Evolutionary conservation across 2,113 vertebrate genomes (phyloP).

Genomic region (Ploceus nigricollis): DNA sequence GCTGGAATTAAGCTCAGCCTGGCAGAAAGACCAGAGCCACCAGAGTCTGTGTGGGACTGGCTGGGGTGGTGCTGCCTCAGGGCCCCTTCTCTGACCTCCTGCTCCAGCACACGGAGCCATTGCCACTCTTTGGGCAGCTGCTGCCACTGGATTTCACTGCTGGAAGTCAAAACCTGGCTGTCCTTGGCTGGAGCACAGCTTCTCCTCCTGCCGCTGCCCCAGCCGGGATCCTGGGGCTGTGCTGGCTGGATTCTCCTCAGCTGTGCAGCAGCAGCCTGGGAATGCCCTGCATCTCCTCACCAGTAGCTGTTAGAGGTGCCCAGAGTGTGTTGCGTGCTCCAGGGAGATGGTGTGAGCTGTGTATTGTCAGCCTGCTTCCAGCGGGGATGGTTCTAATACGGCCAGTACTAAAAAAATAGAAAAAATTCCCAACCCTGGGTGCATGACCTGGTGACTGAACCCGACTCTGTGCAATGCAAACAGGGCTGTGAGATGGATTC

Average conservation of each 20-base stretch:
- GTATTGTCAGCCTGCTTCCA: neutral
- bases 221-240: fast-evolving
- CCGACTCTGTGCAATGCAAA: neutral
- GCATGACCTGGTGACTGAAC: neutral
- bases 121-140: neutral
- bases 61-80: neutral
- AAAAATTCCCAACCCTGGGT: neutral
- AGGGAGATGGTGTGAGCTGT: neutral
- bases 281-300: neutral
- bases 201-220: neutral
- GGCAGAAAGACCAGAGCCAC: fast-evolving
- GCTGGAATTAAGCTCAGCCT: neutral
- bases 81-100: neutral
- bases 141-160: neutral
- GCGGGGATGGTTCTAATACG: neutral
- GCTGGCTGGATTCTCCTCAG: neutral
- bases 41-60: fast-evolving
- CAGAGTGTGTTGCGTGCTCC: neutral
- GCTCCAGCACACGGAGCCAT: fast-evolving
- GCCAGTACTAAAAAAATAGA: constrained; percentile 29
- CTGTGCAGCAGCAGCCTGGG: fast-evolving
- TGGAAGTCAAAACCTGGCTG: fast-evolving
- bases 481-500: neutral
- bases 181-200: fast-evolving
- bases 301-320: neutral